Percentiles rank a stretch among this genome's conserved stretches.
Conservation (phyloP, 2,113 vertebrate genomes). For the Trachemys scripta region DNA sequence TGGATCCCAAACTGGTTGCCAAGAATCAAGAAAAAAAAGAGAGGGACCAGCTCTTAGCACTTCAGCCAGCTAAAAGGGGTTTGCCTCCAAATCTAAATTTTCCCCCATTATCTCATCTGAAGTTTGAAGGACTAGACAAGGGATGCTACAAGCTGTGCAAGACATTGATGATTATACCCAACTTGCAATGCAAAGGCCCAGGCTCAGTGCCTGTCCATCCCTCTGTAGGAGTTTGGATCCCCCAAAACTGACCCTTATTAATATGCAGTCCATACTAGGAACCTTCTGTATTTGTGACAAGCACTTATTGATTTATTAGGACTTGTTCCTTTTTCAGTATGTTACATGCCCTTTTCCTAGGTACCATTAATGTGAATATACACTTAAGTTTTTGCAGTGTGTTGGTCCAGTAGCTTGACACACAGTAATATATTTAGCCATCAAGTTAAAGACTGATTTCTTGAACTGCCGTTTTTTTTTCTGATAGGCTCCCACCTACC, state of each 20-base stretch:
- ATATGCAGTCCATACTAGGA: background rate
- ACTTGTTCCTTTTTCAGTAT: conserved; percentile 31
- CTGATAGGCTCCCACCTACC: conserved; percentile 1
- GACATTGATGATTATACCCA: background rate
- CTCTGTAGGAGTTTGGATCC: background rate
- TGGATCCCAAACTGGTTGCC: background rate
- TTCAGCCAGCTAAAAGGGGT: background rate
- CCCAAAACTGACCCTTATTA: background rate
- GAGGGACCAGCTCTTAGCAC: background rate
- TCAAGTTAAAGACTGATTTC: background rate
- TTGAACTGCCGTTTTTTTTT: background rate
- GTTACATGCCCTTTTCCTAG: background rate
- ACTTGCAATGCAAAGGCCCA: background rate
- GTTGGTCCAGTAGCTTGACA: background rate
- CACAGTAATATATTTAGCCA: background rate
- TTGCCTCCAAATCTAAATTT: background rate
- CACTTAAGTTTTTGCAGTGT: background rate
- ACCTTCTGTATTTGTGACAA: background rate
- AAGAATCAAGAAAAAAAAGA: background rate
- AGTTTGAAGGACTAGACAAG: background rate
- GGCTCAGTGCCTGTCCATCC: background rate
- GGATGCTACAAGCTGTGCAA: background rate
- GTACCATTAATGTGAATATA: background rate
- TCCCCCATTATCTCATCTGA: background rate
- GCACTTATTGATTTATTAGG: conserved; percentile 12